Percentiles rank a stretch among this genome's conserved stretches.
Evolutionary conservation across 2,113 vertebrate genomes (phyloP).

Genomic region (Paratilapia polleni): DNA sequence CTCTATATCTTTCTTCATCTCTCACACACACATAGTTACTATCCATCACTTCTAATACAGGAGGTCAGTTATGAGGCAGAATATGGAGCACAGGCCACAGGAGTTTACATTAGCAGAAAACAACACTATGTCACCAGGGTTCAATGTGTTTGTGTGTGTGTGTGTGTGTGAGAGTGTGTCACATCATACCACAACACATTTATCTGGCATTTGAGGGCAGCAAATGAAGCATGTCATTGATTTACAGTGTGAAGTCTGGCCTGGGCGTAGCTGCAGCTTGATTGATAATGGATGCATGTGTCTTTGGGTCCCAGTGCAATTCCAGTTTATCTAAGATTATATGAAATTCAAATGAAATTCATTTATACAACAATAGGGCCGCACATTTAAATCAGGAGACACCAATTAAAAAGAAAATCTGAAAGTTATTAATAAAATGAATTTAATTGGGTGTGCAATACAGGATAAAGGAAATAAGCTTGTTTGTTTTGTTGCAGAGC

Average conservation of each 20-base stretch:
- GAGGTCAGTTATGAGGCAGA: conserved; percentile 23
- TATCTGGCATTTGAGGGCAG: conserved; percentile 37
- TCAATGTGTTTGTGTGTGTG: neutral
- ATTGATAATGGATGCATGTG: conserved; percentile 41
- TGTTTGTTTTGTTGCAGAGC: neutral
- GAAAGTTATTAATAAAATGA: neutral
- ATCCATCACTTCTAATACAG: conserved; percentile 25
- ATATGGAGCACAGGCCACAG: conserved; percentile 5
- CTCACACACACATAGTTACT: neutral
- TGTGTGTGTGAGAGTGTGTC: neutral
- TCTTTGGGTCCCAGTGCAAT: conserved; percentile 10
- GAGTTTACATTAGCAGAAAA: conserved; percentile 36
- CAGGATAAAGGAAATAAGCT: neutral
- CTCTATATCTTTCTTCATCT: neutral
- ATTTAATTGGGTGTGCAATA: neutral
- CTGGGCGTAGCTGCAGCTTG: conserved; percentile 16
- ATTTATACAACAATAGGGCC: neutral
- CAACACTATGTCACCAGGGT: conserved; percentile 31
- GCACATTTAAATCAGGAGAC: conserved; percentile 9
- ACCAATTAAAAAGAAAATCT: conserved; percentile 18
- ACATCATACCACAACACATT: conserved; percentile 45
- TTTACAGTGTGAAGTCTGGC: conserved; percentile 52
- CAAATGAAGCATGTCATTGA: conserved; percentile 69
- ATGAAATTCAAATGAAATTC: conserved; percentile 18
- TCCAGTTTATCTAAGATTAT: conserved; percentile 11